Evolutionary conservation across 2,113 vertebrate genomes (phyloP), one percentile per base, ranked within the genome.

Genomic region (Neoarius graeffei): DNA sequence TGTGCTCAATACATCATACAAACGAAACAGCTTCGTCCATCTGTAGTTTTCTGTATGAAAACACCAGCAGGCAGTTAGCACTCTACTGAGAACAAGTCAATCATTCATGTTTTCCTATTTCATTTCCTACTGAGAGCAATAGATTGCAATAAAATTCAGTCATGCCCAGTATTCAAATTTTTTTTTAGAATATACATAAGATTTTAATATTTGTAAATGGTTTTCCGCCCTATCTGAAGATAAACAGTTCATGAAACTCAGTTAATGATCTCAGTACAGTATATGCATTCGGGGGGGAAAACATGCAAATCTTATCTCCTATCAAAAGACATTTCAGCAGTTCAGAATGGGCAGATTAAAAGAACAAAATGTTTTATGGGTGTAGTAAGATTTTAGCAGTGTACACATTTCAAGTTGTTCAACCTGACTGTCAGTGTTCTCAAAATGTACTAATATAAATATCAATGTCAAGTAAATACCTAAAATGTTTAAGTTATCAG

Each of bases 151-250:
- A 52, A 14, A 27, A 27, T 42, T 77, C 81, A 13, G n/a, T 89
- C 67, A 87, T 67, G 54, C 23, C 76, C 50, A 89, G 64, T 77
- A 86, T 76, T 85, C 84, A 86, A 10, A 52, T 42, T 42, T 73
- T 42, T 73, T 25, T 20, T 20, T 8, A 50, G 8, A 76, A 23
- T 20, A 50, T 3, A 79, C 64, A 50, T 15, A 20, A 7, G 60
- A 84, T 30, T 54, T 84, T 50, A n/a, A 56, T 69, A 69, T 69
- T 9, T 67, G 19, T 69, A 8, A 64, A 7, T 66, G 42, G 35
- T 48, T 20, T 48, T 74, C 6, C 30, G 9, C 4, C 3, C 20
- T 48, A 76, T 50, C 4, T 52, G 52, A 76, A 76, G 11, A 52
- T 7, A 74, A 74, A 74, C 30, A 10, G 73, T 76, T 25, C 71